Base-by-base conservation (phyloP, 2,797 vertebrate species). In the Rhadinocentrus ornatus region DNA sequence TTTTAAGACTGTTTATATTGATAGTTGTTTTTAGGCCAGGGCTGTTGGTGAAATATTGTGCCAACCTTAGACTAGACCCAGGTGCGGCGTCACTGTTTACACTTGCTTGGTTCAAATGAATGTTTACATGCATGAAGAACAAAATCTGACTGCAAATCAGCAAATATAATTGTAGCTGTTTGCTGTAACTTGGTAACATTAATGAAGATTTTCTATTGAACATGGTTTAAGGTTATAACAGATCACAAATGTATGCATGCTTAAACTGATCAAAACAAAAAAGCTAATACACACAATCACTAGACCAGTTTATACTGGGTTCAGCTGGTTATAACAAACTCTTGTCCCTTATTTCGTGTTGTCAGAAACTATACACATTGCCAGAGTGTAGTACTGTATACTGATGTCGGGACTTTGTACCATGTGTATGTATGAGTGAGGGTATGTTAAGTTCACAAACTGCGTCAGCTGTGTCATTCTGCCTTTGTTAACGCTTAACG, bases 81-180 rank as follows among this genome's bases (percentile, higher is more conserved):
- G 77, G 60, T 66, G 34, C 44, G 20, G 35, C 15, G 1, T 71
- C 75, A 69, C 70, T 63, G 83, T 87, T 90, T 85, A 84, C 85
- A 81, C 59, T 68, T 10, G 32, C 62, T 75, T 85, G 77, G 71
- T 72, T 79, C 84, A 84, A 77, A 74, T 87, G 70, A 85, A 80
- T 80, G 88, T 91, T 89, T 86, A 85, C 84, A 76, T 86, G 86
- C 89, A 91, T 89, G 87, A 84, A 77, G 64, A 86, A 52, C 76
- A 71, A 70, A 35, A 31, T 72, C 72, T 69, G 67, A 66, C 68
- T 41, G 1, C 18, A 71, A 39, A 65, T 31, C 58, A 31, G 59
- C 46, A 56, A 27, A 62, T 16, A 56, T 56, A 8, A 58, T 71
- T 73, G 73, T 35, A 79, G 41, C n/a, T 22, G 57, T 62, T 81